A percentile compares a stretch with the other conserved stretches of the same genome.
These are phyloP conservation scores for Rotaria socialis DNA, from an alignment of 2,888 invertebrate genomes.

Conservation along the genomic window DNA sequence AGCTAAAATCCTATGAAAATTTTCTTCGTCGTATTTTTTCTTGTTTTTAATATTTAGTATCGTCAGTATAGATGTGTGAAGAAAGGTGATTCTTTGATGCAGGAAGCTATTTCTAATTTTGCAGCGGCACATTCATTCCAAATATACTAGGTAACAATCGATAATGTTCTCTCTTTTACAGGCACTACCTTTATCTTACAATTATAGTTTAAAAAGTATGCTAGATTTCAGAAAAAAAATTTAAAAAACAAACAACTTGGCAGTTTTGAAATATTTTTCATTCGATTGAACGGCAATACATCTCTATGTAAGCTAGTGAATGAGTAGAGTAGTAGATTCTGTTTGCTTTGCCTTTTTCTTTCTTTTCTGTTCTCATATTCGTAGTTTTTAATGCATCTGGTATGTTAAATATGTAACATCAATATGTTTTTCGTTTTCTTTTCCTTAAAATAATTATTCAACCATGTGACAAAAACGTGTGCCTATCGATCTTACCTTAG, in stretches of 20 bases:
- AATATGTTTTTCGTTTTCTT: background rate
- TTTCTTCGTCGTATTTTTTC: background rate
- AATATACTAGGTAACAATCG: no score
- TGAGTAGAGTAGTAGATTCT: background rate
- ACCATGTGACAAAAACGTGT: background rate
- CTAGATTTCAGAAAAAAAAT: no score
- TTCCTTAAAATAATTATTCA: background rate
- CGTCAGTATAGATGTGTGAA: background rate
- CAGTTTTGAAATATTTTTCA: background rate
- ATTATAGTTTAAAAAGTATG: no score
- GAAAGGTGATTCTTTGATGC: background rate
- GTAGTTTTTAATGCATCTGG: background rate
- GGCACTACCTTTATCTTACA: background rate
- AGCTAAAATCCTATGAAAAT: background rate
- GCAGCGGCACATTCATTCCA: background rate
- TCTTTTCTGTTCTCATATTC: background rate
- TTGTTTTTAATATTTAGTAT: background rate
- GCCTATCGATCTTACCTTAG: no score
- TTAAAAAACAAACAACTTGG: background rate
- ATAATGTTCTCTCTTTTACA: background rate
- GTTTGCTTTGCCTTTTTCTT: background rate
- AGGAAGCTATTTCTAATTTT: background rate
- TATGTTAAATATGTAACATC: background rate
- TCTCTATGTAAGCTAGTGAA: background rate
- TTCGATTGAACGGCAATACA: background rate